Evolutionary conservation across 2,113 vertebrate genomes (phyloP), one percentile per base, ranked within the genome.

Genomic region (Lucifuga dentata): DNA sequence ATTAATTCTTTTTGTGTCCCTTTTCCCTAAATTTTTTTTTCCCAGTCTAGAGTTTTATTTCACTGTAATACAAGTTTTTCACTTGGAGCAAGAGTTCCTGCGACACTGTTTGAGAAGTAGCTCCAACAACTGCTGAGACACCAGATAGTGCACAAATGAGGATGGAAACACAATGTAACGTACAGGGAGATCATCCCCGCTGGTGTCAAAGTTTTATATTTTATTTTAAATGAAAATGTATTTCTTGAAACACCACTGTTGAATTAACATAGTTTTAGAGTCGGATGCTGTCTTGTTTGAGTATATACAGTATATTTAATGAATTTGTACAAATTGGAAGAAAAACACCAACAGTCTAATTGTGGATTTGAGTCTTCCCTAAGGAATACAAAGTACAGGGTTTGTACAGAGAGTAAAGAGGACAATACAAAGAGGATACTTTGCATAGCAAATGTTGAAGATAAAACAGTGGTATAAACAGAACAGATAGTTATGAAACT

Each of bases 1-100:
- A 86, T 83, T 59, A 65, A 76, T 81, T 79, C 57, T 62, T 80
- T 71, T 49, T 65, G 59, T 64, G 32, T 60, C 29, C 56, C 48
- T 50, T 71, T 64, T 64, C 36, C 64, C 57, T 3, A 38, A 4
- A 29, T 64, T 58, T 16, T 55, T 36, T 13, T 48, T 46, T 61
- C 50, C 60, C 50, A 69, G 76, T 51, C 63, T 73, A 55, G 50
- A 58, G 71, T 83, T 80, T 45, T 71, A 29, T 58, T 76, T 69
- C 26, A 57, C 57, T 78, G 60, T 48, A 71, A 83, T 84, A 81
- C 60, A 57, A 19, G 41, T 71, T 70, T 83, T 52, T 66, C 44
- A 40, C 33, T 62, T 48, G 11, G 17, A 60, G 35, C 76, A 65
- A 72, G 15, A 44, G 46, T 46, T 64, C 56, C 38, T 36, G 65